Base-by-base conservation (phyloP, 2,888 invertebrate genomes). In the Lithophane leautieri region DNA sequence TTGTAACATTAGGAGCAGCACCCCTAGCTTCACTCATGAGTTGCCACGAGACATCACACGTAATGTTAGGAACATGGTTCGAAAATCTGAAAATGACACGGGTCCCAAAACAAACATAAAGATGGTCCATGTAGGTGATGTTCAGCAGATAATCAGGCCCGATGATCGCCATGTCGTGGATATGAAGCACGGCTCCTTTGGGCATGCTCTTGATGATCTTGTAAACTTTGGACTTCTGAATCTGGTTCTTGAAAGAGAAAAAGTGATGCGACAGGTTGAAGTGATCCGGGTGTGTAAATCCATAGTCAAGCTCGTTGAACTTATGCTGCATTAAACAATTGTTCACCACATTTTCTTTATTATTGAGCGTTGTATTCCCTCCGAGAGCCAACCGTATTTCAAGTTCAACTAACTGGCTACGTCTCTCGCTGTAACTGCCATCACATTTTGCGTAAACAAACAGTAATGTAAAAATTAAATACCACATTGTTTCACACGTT, bases 161-260 rank as follows among this genome's bases (percentile, higher is more conserved):
- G 34, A 97, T 95, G 0, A 97, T 93, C 0, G 97, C 97, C 76
- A 97, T 97, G 82, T 98, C 97, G 89, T 98, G 98, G 0, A 97
- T 95, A 90, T 98, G 98, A 22, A 98, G 92, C 0, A 97, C 97
- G 0, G 97, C 97, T 7, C 98, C 98, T 94, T 98, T 98, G 0
- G 98, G 98, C 96, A 98, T 97, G 54, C 93, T 93, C 79, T 97
- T 95, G 19, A 98, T 97, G 12, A 98, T 95, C 83, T 97, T 92
- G 89, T 97, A 98, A 0, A 98, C 97, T 79, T 97, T 95, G 0
- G 98, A 98, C 0, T 95, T 85, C 11, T 97, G 94, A 62, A 98
- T 97, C 25, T 94, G 91, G 2, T 96, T 89, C 87, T 97, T 97
- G 4, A 97, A 97, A 2, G 94, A 90, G 89, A 98, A 97, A 87